Conservation (phyloP, 1,140 invertebrate genomes). For the Drosophila murphyi region DNA sequence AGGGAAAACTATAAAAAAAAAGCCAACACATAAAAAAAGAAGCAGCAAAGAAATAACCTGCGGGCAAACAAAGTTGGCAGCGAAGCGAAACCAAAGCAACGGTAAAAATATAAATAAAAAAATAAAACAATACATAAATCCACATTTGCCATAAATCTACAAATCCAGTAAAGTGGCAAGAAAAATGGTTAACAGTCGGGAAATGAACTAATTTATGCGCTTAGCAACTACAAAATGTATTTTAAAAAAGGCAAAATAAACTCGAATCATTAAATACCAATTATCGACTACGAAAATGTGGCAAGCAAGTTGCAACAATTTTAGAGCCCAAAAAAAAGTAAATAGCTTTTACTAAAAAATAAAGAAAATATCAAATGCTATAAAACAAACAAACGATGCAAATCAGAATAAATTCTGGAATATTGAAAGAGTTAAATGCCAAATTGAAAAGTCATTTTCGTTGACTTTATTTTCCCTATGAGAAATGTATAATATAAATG, state of each 20-base stretch:
- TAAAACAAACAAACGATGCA: background rate
- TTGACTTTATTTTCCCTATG: background rate
- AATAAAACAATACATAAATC: background rate
- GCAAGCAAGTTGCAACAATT: background rate
- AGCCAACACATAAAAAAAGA: background rate
- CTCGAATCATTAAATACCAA: slow-evolving; percentile 5
- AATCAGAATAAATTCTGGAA: too few species aligned
- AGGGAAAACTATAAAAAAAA: slow-evolving; percentile 11
- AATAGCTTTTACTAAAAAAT: background rate
- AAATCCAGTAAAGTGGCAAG: slow-evolving; percentile 17
- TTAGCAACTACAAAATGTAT: slow-evolving; percentile 2
- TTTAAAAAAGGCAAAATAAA: background rate
- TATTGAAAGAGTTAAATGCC: too few species aligned
- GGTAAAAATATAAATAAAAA: slow-evolving; percentile 4
- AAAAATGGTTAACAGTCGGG: slow-evolving; percentile 17
- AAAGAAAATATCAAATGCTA: background rate
- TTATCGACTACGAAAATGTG: background rate
- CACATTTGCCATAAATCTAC: slow-evolving; percentile 14
- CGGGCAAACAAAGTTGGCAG: slow-evolving; percentile 5
- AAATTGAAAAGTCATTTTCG: background rate
- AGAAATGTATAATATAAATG: background rate
- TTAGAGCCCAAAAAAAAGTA: background rate
- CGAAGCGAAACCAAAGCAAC: slow-evolving; percentile 11
- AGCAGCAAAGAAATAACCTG: background rate
- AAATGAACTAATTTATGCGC: slow-evolving; percentile 43